These are phyloP conservation scores for Epiperipatus broadwayi DNA, from an alignment of 2,888 invertebrate genomes.

Conservation along the genomic window DNA sequence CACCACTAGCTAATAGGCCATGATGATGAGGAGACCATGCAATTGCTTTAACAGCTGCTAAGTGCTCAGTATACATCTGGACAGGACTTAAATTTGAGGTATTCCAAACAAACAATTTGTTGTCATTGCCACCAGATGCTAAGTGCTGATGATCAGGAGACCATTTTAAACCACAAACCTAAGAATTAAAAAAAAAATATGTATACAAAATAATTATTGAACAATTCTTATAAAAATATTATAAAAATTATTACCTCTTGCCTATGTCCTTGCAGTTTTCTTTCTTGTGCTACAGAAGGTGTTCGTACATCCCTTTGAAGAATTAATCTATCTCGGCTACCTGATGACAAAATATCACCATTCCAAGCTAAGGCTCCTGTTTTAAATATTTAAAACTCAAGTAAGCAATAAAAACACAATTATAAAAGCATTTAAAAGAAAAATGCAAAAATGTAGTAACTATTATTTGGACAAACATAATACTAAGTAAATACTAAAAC, in stretches of 20 bases:
- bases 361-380: conserved; percentile 85
- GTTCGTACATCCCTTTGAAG: conserved; percentile 80
- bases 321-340: conserved; percentile 80
- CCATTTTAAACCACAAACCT: conserved; percentile 86
- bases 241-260: conserved; percentile 51
- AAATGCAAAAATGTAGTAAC: conserved; percentile 1
- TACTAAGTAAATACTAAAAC: conserved; percentile 29
- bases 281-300: conserved; percentile 50
- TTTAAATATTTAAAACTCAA: conserved; percentile 9
- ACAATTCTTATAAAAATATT: not conserved
- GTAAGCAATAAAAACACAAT: not conserved
- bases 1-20: conserved; percentile 82
- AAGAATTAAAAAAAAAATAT: conserved; percentile 13
- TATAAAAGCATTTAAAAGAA: not conserved
- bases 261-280: conserved; percentile 69
- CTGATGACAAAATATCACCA: conserved; percentile 85
- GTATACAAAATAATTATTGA: conserved; percentile 3
- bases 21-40: conserved; percentile 99
- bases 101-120: conserved; percentile 78
- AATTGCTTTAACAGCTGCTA: conserved; percentile 93
- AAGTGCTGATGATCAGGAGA: conserved; percentile 91
- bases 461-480: not conserved
- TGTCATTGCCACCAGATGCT: conserved; percentile 96
- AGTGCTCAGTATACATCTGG: conserved; percentile 86
- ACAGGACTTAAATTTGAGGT: conserved; percentile 68